phyloP scores from a whole-genome alignment of 64 coral and sea anemone genomes.

The Pachyseris speciosa region DNA sequence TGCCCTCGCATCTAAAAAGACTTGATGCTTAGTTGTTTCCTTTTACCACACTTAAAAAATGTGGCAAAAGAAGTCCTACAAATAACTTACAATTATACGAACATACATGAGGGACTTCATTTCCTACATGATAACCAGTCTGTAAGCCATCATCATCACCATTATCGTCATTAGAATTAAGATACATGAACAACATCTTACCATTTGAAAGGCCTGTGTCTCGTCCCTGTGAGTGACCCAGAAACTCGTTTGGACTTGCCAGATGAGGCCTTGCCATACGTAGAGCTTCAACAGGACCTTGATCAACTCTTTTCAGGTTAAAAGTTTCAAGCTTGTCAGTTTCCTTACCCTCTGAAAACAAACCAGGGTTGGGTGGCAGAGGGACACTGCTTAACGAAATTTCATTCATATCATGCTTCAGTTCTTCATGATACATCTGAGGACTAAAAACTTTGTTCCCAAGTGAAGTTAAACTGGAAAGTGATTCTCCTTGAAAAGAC shows the following conservation, averaged over 20 bases:
- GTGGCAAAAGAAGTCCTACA: too few relatives aligned
- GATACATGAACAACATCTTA: background rate
- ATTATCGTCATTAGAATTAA: too few relatives aligned
- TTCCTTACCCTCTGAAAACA: background rate
- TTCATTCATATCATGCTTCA: background rate
- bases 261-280: constrained; percentile 42
- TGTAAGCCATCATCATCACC: too few relatives aligned
- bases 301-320: constrained; percentile 7
- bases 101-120: too few relatives aligned
- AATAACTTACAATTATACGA: too few relatives aligned
- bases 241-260: constrained; percentile 64
- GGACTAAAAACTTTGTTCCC: background rate
- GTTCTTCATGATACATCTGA: background rate
- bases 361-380: background rate
- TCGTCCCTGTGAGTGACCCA: constrained; percentile 18
- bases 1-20: too few relatives aligned
- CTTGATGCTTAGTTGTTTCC: too few relatives aligned
- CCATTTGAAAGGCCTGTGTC: background rate
- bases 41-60: too few relatives aligned
- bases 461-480: background rate
- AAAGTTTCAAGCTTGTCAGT: constrained; percentile 12
- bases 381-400: constrained; percentile 22
- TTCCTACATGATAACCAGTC: too few relatives aligned
- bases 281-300: constrained; percentile 7
- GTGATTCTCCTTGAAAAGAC: background rate